Base-by-base conservation (phyloP, 2,797 vertebrate genomes). In the Falco rusticolus region DNA sequence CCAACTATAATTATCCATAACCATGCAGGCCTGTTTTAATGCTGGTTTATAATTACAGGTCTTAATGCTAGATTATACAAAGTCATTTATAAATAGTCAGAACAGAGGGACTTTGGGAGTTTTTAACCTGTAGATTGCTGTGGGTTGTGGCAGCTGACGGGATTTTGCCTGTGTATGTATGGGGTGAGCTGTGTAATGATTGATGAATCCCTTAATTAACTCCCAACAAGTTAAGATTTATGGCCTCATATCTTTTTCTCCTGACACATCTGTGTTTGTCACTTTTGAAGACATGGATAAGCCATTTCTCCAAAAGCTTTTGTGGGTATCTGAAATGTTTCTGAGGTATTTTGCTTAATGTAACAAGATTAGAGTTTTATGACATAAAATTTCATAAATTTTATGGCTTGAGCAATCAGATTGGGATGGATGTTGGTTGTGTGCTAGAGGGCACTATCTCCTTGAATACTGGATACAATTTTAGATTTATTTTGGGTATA, bases 41-140 rank as follows among this genome's bases (percentile, higher is more conserved):
- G 95, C 95, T 95, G 90, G 93, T 97, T 96, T 96, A 92, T 96
- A 97, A 97, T 97, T 97, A 91, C 91, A 97, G 94, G 95, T 97
- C 95, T 97, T 96, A 96, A 94, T 95, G 83, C 91, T 95, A 93
- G 96, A 96, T 96, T 97, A 97, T 96, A 95, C 72, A 54, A 96
- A 97, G 93, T 97, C 89, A 97, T 96, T 97, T 98, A 96, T 96
- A 97, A 98, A 97, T 97, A 97, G 96, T 95, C 91, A 96, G 94
- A 96, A 97, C 87, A 94, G 96, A 96, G 96, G 87, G 90, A 97
- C 94, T 96, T 97, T 77, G 92, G 86, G 89, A 94, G 93, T 97
- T 98, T 97, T 97, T 96, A 98, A 97, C 97, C 96, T 97, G 96
- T 97, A 47, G 74, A 90, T 90, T 87, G 79, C 94, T 90, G 80